These are phyloP conservation scores for Saturnia japonica DNA, from an alignment of 2,888 invertebrate species.

Conservation along the genomic window DNA sequence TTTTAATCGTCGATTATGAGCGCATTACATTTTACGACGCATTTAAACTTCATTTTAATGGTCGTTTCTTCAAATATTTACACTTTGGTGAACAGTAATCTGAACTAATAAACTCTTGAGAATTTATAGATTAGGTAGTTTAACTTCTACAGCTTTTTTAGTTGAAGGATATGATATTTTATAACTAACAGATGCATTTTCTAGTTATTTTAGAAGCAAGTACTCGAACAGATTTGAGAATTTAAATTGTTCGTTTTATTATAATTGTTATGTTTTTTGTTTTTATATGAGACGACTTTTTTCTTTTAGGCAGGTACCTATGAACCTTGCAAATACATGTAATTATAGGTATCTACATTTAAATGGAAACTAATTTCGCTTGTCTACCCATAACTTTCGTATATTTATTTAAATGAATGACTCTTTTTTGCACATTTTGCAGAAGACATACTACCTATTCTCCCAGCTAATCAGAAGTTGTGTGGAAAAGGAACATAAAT, in stretches of 20 bases:
- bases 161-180: neutral
- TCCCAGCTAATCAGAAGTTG: too few species aligned
- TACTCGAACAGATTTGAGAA: neutral
- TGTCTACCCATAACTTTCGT: too few species aligned
- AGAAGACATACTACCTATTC: too few species aligned
- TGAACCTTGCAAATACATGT: too few species aligned
- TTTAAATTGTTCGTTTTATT: neutral
- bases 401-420: too few species aligned
- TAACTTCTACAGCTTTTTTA: neutral
- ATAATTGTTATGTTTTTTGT: neutral
- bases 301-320: neutral
- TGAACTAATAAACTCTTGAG: slow-evolving; percentile 47
- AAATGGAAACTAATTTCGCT: too few species aligned
- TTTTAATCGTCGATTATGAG: slow-evolving; percentile 64
- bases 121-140: slow-evolving; percentile 36
- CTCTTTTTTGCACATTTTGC: too few species aligned
- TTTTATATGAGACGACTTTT: neutral
- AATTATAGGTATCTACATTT: too few species aligned
- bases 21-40: slow-evolving; percentile 68
- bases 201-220: neutral
- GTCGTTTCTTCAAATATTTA: slow-evolving; percentile 65
- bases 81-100: slow-evolving; percentile 52
- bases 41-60: slow-evolving; percentile 68
- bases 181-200: neutral
- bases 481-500: too few species aligned